Percentiles rank a stretch among this genome's conserved stretches.
Evolutionary conservation across 2,797 vertebrate species (phyloP).

Genomic region (Malacoraja senta): DNA sequence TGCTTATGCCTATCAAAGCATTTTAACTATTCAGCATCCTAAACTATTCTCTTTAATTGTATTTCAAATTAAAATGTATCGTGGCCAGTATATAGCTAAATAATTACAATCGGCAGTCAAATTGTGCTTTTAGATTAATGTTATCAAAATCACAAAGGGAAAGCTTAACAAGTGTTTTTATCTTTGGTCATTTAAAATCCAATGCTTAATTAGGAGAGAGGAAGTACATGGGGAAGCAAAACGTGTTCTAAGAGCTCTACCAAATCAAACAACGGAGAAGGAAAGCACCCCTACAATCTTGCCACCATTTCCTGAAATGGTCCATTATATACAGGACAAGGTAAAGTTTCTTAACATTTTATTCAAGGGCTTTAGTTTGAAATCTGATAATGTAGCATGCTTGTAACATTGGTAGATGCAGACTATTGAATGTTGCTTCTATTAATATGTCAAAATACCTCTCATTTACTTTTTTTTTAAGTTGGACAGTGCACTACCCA

Average conservation of each 20-base stretch:
- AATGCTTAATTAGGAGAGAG: conserved; percentile 66
- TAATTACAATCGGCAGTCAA: not conserved
- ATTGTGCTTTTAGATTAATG: not conserved
- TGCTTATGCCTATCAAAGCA: conserved; percentile 5
- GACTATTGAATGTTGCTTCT: too few relatives aligned
- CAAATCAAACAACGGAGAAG: conserved; percentile 63
- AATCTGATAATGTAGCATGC: not conserved
- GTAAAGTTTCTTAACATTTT: conserved; percentile 51
- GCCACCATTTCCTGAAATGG: conserved; percentile 95
- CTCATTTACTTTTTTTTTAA: too few relatives aligned
- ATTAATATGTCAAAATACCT: too few relatives aligned
- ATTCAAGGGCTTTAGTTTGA: not conserved
- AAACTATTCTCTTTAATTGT: not conserved
- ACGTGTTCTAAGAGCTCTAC: conserved; percentile 69
- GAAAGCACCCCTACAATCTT: conserved; percentile 75
- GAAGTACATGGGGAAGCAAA: conserved; percentile 89
- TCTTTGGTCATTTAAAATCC: conserved; percentile 42
- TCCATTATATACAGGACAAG: conserved; percentile 90
- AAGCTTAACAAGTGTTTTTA: conserved; percentile 40
- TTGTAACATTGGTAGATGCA: too few relatives aligned
- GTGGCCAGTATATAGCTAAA: not conserved
- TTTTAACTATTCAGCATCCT: not conserved
- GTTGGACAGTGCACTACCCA: too few relatives aligned
- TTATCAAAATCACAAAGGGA: conserved; percentile 35
- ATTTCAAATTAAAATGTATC: not conserved